Conservation (phyloP, 2,797 vertebrate genomes). For the Rhinella marina region DNA sequence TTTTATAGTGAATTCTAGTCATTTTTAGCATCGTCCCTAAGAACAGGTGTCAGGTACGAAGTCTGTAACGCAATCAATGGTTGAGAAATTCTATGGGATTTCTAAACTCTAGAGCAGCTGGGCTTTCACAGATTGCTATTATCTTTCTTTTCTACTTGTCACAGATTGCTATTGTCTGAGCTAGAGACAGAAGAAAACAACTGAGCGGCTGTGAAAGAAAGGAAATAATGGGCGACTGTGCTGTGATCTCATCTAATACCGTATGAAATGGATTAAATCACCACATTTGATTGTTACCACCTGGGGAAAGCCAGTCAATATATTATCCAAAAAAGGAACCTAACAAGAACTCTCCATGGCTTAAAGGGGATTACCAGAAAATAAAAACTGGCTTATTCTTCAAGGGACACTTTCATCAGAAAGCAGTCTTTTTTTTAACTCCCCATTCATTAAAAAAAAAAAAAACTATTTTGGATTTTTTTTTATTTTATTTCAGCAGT, state of each 20-base stretch:
- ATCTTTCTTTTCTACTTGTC: slow-evolving; percentile 19
- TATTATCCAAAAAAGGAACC: neutral
- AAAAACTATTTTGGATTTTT: too few species aligned
- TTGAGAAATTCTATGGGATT: slow-evolving; percentile 8
- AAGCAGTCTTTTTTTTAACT: too few species aligned
- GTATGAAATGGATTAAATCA: neutral
- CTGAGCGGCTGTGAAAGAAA: neutral
- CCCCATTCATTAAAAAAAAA: too few species aligned
- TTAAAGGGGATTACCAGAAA: neutral
- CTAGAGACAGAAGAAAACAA: slow-evolving; percentile 22
- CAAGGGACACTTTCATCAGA: too few species aligned
- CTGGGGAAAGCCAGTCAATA: slow-evolving; percentile 3
- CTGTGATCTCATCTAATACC: neutral
- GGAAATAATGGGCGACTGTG: neutral
- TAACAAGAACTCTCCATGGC: neutral
- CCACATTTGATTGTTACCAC: neutral
- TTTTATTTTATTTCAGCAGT: too few species aligned
- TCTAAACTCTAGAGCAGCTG: slow-evolving; percentile 21
- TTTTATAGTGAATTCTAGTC: too few species aligned
- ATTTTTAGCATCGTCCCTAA: neutral
- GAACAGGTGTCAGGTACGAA: neutral
- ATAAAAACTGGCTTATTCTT: neutral
- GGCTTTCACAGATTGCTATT: slow-evolving; percentile 20
- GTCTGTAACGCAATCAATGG: slow-evolving; percentile 3
- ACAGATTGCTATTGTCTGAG: slow-evolving; percentile 27